Evolutionary conservation across 92 coral and sea anemone species (phyloP), one percentile per base, ranked within the genome.

Genomic region (Desmophyllum pertusum): DNA sequence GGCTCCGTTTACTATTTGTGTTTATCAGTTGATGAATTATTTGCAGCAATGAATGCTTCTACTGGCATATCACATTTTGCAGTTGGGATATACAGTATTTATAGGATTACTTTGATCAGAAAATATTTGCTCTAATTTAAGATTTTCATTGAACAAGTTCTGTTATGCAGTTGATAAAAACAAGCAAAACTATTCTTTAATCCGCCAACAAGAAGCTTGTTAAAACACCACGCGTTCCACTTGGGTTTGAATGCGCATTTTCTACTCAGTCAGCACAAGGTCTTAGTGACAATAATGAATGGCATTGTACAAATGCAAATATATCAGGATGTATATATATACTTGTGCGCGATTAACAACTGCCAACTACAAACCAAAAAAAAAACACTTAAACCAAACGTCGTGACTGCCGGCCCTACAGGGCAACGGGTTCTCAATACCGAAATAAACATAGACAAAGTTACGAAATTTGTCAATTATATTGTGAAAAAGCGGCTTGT

Each of bases 201-300:
- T 29, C 65, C 31, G 35, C 35, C 65, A 59, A 59, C 65, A 59
- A 59, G 42, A 67, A 37, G 33, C 38, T 66, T 8, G 0, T 66
- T 66, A 8, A 31, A 66, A 67, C 73, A 38, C 29, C 21, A 8
- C 40, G 10, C 73, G 40, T 38, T 17, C 25, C 23, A 67, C 36
- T 38, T 67, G 25, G 73, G 42, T 67, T 67, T 67, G 39, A 37
- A 27, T 6, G 45, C n/a, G 40, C 77, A 38, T 29, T 73, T 23
- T 29, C 33, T 73, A 4, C 36, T 10, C 37, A 73, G 77, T 41
- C n/a, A n/a, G 38, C 33, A 25, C 43, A 75, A 31, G 61, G 31
- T 35, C 79, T 75, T 75, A 33, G 64, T 41, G 43, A 48, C 19
- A 75, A 55, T 75, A 51, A 75, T 75, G 33, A 75, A 75, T 51